These are phyloP conservation scores for Phasianus colchicus DNA, from an alignment of 2,113 vertebrate genomes.

Conservation along the genomic window DNA sequence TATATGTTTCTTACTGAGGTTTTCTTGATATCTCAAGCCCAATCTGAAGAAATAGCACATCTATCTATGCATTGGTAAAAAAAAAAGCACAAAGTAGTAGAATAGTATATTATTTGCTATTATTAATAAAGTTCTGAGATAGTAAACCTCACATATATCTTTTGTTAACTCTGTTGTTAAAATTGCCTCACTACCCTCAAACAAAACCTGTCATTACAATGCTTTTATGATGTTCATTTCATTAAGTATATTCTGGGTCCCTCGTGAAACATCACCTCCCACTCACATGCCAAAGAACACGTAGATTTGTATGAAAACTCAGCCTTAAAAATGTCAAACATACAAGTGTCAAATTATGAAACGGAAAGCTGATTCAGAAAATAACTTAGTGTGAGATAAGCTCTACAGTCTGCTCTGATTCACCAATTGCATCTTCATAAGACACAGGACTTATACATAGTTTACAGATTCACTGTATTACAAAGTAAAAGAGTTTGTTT, in stretches of 20 bases:
- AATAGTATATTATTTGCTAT: constrained; percentile 12
- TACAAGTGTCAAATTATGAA: not conserved
- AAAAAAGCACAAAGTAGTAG: not conserved
- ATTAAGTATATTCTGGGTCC: not conserved
- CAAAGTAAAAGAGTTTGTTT: not conserved
- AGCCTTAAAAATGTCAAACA: constrained; percentile 23
- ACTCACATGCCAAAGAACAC: not conserved
- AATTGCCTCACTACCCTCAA: not conserved
- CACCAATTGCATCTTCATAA: not conserved
- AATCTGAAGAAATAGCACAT: not conserved
- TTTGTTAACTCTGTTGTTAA: constrained; percentile 28
- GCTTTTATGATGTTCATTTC: not conserved
- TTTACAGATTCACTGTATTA: not conserved
- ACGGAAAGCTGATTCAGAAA: not conserved
- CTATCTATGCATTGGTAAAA: not conserved
- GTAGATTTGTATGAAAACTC: not conserved
- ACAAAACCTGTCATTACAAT: constrained; percentile 3
- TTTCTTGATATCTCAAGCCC: not conserved
- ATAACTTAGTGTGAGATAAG: not conserved
- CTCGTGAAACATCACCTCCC: constrained; percentile 3
- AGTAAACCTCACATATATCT: not conserved
- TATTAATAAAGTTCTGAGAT: not conserved
- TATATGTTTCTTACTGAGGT: not conserved
- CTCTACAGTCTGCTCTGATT: not conserved
- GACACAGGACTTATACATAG: not conserved